phyloP scores from a whole-genome alignment of 2,888 invertebrate species.

The Julus scandinavius region DNA sequence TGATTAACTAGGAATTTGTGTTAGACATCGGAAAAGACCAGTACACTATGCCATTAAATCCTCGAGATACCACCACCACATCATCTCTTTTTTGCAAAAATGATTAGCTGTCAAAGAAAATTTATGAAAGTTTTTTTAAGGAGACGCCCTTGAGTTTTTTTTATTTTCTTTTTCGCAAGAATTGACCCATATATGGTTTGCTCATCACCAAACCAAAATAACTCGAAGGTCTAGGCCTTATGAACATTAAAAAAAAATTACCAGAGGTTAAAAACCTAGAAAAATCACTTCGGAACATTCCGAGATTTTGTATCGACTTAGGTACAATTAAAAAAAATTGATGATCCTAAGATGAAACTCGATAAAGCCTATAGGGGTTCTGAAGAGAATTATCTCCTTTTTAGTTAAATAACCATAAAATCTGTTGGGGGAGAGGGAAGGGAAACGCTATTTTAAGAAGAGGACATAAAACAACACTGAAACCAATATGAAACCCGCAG shows the following conservation, averaged over 20 bases:
- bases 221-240: neutral
- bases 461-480: neutral
- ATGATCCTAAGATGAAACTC: neutral
- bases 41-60: neutral
- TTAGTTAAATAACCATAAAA: neutral
- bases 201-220: neutral
- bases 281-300: neutral
- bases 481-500: neutral
- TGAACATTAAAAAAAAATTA: neutral
- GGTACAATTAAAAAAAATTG: neutral
- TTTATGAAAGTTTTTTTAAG: neutral
- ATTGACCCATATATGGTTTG: neutral
- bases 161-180: neutral
- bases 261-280: neutral
- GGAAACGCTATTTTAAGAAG: neutral
- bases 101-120: constrained; percentile 1
- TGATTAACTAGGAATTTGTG: constrained; percentile 1
- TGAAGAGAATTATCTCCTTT: neutral
- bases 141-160: neutral
- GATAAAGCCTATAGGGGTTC: neutral
- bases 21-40: neutral
- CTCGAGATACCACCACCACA: neutral
- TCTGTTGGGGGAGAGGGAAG: neutral
- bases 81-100: neutral
- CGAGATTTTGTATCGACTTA: neutral